Base-by-base conservation (phyloP, 2,888 invertebrate genomes). In the Mystacides longicornis region DNA sequence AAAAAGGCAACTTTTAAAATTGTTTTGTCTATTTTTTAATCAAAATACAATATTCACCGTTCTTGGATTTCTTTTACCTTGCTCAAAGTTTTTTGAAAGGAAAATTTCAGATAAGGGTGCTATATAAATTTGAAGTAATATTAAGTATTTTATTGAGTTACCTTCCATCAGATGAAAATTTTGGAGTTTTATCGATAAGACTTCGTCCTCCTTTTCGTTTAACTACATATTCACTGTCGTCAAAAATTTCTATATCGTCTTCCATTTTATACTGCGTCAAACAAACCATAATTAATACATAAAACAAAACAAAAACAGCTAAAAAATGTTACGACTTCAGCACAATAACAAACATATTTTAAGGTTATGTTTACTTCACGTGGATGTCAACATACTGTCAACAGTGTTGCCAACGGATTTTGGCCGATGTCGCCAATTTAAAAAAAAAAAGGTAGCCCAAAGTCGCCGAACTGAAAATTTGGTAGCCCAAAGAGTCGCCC, bases 101-200 rank as follows among this genome's bases (percentile, higher is more conserved):
- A n/a, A n/a, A n/a, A n/a, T n/a, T n/a, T n/a, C n/a, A n/a, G n/a
- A n/a, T n/a, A n/a, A n/a, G n/a, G n/a, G n/a, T n/a, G n/a, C n/a
- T n/a, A n/a, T n/a, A n/a, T n/a, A n/a, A n/a, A n/a, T n/a, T n/a
- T n/a, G n/a, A n/a, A 31, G 31, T 14, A 7, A 9, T 31, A 14
- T 14, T 31, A 14, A 31, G 31, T 7, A 31, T 31, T 31, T 9
- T 31, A 31, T 31, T 7, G 31, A 45, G 18, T 45, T 21, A 45
- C 45, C 45, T 20, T 11, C 74, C 75, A 64, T 77, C 75, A 14
- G 76, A 74, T 23, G 77, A 74, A 67, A 77, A 76, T 59, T 72
- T 63, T 46, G 77, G 76, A 16, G 67, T 66, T 27, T 67, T 69
- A 64, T 77, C 75, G 57, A 76, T 74, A 50, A 77, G 71, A 70